Base-by-base conservation (phyloP, 1,140 invertebrate species). In the Heliconius hewitsoni region DNA sequence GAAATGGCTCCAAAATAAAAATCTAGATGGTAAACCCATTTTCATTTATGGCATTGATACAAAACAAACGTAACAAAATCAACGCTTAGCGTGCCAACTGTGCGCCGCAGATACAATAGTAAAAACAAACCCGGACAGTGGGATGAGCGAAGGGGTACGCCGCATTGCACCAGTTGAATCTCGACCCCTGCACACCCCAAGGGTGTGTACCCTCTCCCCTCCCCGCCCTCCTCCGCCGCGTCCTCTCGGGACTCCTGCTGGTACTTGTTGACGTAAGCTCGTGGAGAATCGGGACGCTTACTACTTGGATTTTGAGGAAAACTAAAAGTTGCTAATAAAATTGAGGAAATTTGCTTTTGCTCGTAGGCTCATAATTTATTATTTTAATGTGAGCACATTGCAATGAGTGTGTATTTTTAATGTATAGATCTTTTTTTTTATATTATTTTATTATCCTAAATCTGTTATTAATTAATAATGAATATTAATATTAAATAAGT, bases 101-200 rank as follows among this genome's bases (percentile, higher is more conserved):
- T 81, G 85, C 85, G 84, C 84, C 85, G 84, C 84, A 83, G 84
- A 85, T 86, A 90, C 87, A 91, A 91, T 89, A 85, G 89, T 84
- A 91, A 91, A 89, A 92, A 92, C 87, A 90, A 90, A 88, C 86
- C 84, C 79, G 81, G 82, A 86, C 79, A 83, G 87, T 86, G 84
- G 89, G 89, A 87, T 87, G 90, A 88, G 87, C 79, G 83, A 82
- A 85, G 87, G 87, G 88, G 88, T 82, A 84, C 87, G 87, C 91
- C 92, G 92, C 92, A 94, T 92, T 94, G 92, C 91, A 94, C 91
- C 91, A 93, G 92, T 94, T 94, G 91, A 94, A 93, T 94, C 90
- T 91, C 90, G 83, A 87, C 88, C 89, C 89, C 85, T 82, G 77
- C 72, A 83, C 77, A 79, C 84, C 83, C 80, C 71, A 42, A 73